Base-by-base conservation (phyloP, 2,888 invertebrate species). In the Drosophila affinis region DNA sequence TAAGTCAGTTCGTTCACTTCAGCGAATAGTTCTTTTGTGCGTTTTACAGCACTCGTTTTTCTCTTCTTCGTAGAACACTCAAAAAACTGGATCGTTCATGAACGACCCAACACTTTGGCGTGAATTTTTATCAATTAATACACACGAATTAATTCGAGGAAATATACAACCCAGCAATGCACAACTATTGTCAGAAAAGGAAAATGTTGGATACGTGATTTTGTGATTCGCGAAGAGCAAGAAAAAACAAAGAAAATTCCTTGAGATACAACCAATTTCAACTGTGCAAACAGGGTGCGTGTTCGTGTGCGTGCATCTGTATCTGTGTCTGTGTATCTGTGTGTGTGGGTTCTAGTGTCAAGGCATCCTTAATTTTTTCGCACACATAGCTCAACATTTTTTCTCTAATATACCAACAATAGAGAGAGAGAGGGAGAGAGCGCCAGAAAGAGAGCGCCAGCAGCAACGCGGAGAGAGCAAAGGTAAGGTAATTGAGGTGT, bases 301-400 rank as follows among this genome's bases (percentile, higher is more conserved):
- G 75, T 68, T 67, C 56, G 39, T 68, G 68, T 46, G 32, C 27
- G 68, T 55, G 14, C 52, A 63, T 51, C 17, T 74, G 83, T 77
- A 17, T 56, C 21, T 24, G 78, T 57, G 68, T 75, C 81, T 80
- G 69, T 72, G 76, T 77, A 78, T 34, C 39, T 86, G 67, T 58
- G 57, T 56, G 65, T 67, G 74, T 62, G 53, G 61, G 57, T 29
- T 55, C 48, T 69, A 53, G 45, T 58, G 71, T 47, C 14, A 69
- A 71, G 81, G 82, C 86, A 80, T 80, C 86, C 86, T 85, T 84
- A 84, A 87, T 87, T 82, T 81, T 83, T 81, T 83, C 87, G 87
- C 81, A 83, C 80, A 86, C 76, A 79, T 76, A 84, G 72, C 69
- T 77, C 72, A 78, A 78, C 73, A 84, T 81, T 78, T 88, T 87